These are phyloP conservation scores for Ciconia boyciana DNA, from an alignment of 2,113 vertebrate species.

Conservation along the genomic window DNA sequence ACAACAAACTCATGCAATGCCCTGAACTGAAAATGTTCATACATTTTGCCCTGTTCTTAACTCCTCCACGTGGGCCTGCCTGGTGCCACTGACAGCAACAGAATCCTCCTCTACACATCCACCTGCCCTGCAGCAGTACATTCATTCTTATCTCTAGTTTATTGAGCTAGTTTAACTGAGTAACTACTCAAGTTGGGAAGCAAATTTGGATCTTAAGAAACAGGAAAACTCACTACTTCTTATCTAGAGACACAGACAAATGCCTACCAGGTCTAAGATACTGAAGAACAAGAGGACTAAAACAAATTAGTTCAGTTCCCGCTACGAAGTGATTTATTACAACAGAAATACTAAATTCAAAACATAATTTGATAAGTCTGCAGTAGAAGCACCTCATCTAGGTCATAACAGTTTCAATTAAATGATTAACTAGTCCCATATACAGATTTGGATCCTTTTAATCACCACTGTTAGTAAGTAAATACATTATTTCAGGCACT, in stretches of 20 bases:
- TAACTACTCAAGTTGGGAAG: neutral
- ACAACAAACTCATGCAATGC: neutral
- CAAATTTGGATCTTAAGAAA: neutral
- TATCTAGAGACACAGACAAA: neutral
- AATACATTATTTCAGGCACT: neutral
- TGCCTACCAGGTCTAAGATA: neutral
- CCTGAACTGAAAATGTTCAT: neutral
- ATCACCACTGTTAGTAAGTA: neutral
- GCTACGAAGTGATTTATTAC: neutral
- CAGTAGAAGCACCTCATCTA: neutral
- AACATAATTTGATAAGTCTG: neutral
- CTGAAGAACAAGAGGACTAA: neutral
- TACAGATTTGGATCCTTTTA: neutral
- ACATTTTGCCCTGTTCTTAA: neutral
- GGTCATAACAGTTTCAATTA: neutral
- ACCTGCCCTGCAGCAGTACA: neutral
- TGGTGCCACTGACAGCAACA: neutral
- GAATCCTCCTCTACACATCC: neutral
- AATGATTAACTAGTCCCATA: neutral
- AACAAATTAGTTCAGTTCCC: neutral
- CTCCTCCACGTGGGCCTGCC: rapidly evolving
- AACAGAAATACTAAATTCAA: neutral
- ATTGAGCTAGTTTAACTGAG: neutral
- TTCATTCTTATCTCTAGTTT: neutral
- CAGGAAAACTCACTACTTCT: neutral